Evolutionary conservation across 53 echinoderm and acorn worm species (phyloP), one percentile per base, ranked within the genome.

Genomic region (Antedon mediterranea): DNA sequence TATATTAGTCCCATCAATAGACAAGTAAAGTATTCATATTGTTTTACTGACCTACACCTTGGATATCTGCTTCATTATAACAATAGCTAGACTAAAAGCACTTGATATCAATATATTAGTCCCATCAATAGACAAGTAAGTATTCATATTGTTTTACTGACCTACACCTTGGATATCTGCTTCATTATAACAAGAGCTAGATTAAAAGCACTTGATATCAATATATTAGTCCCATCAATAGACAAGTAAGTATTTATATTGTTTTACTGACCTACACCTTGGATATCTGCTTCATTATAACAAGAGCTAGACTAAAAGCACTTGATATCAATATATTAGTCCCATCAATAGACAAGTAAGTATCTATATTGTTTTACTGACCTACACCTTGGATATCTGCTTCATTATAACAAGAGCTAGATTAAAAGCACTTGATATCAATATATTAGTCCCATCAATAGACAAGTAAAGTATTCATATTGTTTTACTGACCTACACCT

Each of bases 401-500:
- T n/a, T 81, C 71, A 90, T 97, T 30, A 81, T 97, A 72, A 92
- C 97, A 30, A 89, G 89, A 42, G 82, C 79, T 37, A 85, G 82
- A 30, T 71, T 76, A 28, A 79, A 77, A 42, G 81, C 87, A 0
- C 3, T 85, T 0, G 87, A 97, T 71, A 80, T 97, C 26, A 57
- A 57, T 23, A 8, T 23, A 15, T 57, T 57, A 18, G 23, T 57
- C 9, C 57, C 57, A 11, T 15, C 11, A 57, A 57, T 11, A 23
- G 57, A 57, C 57, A 57, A 57, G 57, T 57, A n/a, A n/a, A n/a
- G n/a, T n/a, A n/a, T n/a, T n/a, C n/a, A n/a, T n/a, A n/a, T n/a
- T 57, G 57, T 2, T 26, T 57, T 57, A 15, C 2, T n/a, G n/a
- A n/a, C n/a, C n/a, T n/a, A n/a, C n/a, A n/a, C n/a, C n/a, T n/a